phyloP scores from a whole-genome alignment of 2,797 vertebrate species.

The Pipistrellus pipistrellus region DNA sequence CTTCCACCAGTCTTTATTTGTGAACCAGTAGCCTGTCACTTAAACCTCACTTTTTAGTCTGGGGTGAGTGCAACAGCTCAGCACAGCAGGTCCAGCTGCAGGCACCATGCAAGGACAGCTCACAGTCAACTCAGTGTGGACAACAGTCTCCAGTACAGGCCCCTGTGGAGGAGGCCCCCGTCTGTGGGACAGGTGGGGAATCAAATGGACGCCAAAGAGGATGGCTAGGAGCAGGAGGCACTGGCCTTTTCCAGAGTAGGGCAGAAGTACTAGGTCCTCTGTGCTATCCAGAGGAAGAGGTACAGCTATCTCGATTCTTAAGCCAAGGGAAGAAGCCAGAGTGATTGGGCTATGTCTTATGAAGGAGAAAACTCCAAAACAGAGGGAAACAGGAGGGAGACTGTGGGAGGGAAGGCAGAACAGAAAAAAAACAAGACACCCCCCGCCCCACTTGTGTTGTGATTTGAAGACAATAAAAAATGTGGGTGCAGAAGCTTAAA shows the following conservation, averaged over 20 bases:
- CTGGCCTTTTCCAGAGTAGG: not conserved
- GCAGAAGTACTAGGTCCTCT: not conserved
- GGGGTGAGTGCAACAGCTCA: not conserved
- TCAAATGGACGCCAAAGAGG: not conserved
- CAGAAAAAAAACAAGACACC: not conserved
- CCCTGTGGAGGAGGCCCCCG: not conserved
- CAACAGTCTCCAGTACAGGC: not conserved
- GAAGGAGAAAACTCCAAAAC: not conserved
- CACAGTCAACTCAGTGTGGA: not conserved
- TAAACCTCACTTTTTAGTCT: not conserved
- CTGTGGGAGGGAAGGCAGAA: not conserved
- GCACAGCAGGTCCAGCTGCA: not conserved
- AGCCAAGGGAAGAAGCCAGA: not conserved
- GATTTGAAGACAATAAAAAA: not conserved
- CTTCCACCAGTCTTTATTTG: not conserved
- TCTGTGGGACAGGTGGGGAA: not conserved
- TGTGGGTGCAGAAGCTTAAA: not conserved
- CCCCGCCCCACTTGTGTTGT: not conserved
- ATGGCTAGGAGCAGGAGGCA: not conserved
- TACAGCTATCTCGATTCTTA: not conserved
- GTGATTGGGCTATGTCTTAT: not conserved
- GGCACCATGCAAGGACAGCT: constrained; percentile 65
- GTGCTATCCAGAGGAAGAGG: not conserved
- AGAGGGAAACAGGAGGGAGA: not conserved
- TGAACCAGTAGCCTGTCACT: not conserved